Evolutionary conservation across 1,140 invertebrate genomes (phyloP).

Genomic region (Zaprionus inermis): DNA sequence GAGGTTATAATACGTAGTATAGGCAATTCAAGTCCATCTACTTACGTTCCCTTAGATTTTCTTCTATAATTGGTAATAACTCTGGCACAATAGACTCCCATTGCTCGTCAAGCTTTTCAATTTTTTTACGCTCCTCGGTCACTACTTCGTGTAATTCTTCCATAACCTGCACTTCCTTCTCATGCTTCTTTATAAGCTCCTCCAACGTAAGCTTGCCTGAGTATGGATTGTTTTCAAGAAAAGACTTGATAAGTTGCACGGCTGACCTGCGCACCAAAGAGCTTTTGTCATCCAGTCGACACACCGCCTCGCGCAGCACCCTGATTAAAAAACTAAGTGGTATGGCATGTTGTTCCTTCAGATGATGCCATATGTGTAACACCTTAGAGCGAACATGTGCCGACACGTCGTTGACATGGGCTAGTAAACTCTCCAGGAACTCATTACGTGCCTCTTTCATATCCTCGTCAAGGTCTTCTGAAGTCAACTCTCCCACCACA

Average conservation of each 20-base stretch:
- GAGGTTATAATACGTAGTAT: not conserved
- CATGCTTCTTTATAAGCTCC: slow-evolving; percentile 86
- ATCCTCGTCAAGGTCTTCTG: slow-evolving; percentile 89
- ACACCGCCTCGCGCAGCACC: slow-evolving; percentile 87
- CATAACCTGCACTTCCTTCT: slow-evolving; percentile 86
- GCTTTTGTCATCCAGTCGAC: slow-evolving; percentile 91
- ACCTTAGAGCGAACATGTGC: slow-evolving; percentile 93
- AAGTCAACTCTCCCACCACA: slow-evolving; percentile 88
- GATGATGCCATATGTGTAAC: slow-evolving; percentile 90
- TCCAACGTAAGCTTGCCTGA: slow-evolving; percentile 86
- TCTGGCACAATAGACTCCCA: slow-evolving; percentile 75
- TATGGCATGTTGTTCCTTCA: slow-evolving; percentile 90
- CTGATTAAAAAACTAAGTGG: slow-evolving; percentile 88
- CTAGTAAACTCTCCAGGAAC: slow-evolving; percentile 89
- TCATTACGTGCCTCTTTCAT: slow-evolving; percentile 88
- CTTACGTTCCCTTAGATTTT: slow-evolving; percentile 75
- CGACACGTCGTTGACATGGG: slow-evolving; percentile 93
- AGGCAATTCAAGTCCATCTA: not conserved
- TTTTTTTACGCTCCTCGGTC: slow-evolving; percentile 81
- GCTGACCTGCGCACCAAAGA: slow-evolving; percentile 91
- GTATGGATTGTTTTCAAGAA: slow-evolving; percentile 92
- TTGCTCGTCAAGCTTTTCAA: slow-evolving; percentile 83
- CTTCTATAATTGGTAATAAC: slow-evolving; percentile 83
- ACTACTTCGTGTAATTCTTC: slow-evolving; percentile 86
- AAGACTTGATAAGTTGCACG: slow-evolving; percentile 89